phyloP scores from a whole-genome alignment of 1,140 invertebrate species.

The Galleria mellonella region DNA sequence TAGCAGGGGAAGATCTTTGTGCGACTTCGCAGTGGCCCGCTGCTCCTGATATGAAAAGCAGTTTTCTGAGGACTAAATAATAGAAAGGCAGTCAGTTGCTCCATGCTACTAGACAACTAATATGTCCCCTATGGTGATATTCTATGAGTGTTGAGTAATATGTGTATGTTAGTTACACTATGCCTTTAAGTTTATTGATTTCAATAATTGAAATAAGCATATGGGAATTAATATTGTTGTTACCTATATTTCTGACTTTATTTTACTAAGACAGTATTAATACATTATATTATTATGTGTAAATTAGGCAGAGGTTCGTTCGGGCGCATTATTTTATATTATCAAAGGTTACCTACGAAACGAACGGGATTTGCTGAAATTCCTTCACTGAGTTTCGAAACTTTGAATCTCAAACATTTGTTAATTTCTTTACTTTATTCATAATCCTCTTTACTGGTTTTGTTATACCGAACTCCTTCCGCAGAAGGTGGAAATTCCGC shows the following conservation, averaged over 20 bases:
- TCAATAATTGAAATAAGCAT: too few species aligned
- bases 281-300: too few species aligned
- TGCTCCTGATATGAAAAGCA: constrained; percentile 66
- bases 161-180: background rate
- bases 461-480: constrained; percentile 21
- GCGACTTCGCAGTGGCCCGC: constrained; percentile 35
- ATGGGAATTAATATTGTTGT: too few species aligned
- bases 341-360: too few species aligned
- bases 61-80: constrained; percentile 59
- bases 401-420: constrained; percentile 8
- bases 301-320: too few species aligned
- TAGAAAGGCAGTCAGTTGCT: constrained; percentile 41
- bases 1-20: constrained; percentile 52
- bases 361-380: background rate
- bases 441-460: constrained; percentile 18
- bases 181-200: too few species aligned
- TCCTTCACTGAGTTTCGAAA: background rate
- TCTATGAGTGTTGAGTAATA: constrained; percentile 1
- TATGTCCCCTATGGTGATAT: constrained; percentile 25
- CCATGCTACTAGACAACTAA: constrained; percentile 31
- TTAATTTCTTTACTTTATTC: constrained; percentile 15
- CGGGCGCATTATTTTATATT: too few species aligned
- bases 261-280: too few species aligned
- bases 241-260: too few species aligned
- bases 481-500: constrained; percentile 32